phyloP scores from a whole-genome alignment of 2,797 vertebrate species.

The Onychomys torridus region DNA sequence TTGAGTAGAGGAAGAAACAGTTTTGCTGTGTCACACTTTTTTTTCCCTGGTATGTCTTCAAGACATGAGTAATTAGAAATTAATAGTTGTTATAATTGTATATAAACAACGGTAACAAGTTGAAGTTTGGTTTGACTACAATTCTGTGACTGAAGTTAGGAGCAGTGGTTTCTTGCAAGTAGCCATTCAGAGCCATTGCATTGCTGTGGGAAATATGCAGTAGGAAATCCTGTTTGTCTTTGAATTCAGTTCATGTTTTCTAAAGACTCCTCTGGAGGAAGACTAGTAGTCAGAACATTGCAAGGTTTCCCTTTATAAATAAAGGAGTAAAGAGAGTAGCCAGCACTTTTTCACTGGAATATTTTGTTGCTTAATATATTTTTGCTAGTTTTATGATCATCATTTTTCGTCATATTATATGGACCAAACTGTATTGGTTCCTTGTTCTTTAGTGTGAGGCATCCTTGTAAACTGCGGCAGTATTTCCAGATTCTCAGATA shows the following conservation, averaged over 20 bases:
- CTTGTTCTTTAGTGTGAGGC: neutral
- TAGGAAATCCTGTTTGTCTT: constrained; percentile 57
- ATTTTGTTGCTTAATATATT: constrained; percentile 59
- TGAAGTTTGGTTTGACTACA: constrained; percentile 36
- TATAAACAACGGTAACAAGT: neutral
- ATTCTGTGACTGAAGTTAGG: constrained; percentile 66
- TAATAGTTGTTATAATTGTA: neutral
- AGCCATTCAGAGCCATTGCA: constrained; percentile 28
- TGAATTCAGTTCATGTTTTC: constrained; percentile 18
- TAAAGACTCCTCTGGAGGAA: constrained; percentile 71
- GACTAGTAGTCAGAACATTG: constrained; percentile 69
- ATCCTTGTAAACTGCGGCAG: neutral
- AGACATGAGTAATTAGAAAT: constrained; percentile 44
- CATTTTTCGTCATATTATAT: neutral
- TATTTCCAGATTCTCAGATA: neutral
- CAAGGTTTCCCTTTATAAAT: neutral
- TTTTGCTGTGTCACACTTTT: constrained; percentile 45
- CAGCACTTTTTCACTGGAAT: neutral
- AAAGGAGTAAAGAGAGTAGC: constrained; percentile 53
- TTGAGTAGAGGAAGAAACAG: constrained; percentile 7
- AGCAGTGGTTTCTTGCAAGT: constrained; percentile 41
- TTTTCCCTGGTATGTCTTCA: neutral
- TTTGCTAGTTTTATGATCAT: constrained; percentile 64
- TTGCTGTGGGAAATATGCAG: neutral
- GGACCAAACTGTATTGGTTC: neutral